phyloP scores from a whole-genome alignment of 2,888 invertebrate species.

The Synanthedon vespiformis region DNA sequence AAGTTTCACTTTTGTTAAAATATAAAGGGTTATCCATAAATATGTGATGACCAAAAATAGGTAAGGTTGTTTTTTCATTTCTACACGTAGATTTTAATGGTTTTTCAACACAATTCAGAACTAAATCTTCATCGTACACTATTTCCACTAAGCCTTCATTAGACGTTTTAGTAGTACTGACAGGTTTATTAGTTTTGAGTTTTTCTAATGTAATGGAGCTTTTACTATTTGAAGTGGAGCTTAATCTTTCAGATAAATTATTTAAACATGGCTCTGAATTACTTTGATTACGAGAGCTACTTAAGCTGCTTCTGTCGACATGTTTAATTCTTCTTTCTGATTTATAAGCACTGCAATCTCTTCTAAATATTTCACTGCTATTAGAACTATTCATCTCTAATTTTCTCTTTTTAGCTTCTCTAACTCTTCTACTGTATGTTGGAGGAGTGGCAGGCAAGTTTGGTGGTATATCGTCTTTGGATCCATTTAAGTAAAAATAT shows the following conservation, averaged over 20 bases:
- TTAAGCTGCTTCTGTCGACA: constrained; percentile 30
- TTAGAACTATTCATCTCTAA: constrained; percentile 48
- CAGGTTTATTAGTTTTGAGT: constrained; percentile 20
- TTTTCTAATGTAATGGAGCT: constrained; percentile 33
- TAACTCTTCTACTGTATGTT: constrained; percentile 56
- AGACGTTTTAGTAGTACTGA: constrained; percentile 53
- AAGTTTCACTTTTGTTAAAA: constrained; percentile 51
- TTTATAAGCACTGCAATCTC: constrained; percentile 48
- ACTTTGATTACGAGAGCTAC: constrained; percentile 41
- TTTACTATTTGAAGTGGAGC: constrained; percentile 35
- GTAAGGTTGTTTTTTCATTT: constrained; percentile 52
- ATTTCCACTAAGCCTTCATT: constrained; percentile 69
- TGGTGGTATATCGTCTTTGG: constrained; percentile 42
- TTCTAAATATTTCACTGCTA: constrained; percentile 37
- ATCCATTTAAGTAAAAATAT: constrained; percentile 26
- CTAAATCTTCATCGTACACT: constrained; percentile 64
- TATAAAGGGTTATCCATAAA: constrained; percentile 64
- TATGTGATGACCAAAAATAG: constrained; percentile 61
- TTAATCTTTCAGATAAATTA: constrained; percentile 49
- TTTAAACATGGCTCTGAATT: constrained; percentile 52
- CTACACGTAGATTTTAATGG: constrained; percentile 26
- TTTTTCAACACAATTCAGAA: constrained; percentile 53
- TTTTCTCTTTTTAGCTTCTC: constrained; percentile 61
- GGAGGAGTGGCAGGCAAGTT: constrained; percentile 55
- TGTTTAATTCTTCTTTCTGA: constrained; percentile 50